Base-by-base conservation (phyloP, 2,113 vertebrate genomes). In the Pomatorhinus ruficollis region DNA sequence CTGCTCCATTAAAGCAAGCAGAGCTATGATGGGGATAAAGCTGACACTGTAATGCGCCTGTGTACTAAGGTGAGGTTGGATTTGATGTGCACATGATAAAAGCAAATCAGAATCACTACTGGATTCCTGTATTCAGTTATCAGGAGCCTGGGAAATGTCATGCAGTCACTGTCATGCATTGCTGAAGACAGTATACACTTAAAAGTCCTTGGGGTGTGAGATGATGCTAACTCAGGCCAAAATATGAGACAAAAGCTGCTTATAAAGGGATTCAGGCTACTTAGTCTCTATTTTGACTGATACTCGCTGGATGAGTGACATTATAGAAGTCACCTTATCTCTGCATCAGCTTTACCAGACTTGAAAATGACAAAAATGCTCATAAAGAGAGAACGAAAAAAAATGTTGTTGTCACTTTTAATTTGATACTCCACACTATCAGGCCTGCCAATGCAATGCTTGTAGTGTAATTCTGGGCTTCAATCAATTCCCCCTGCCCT, bases 21-120 rank as follows among this genome's bases (percentile, higher is more conserved):
- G 61, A 83, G 31, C 64, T 90, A 74, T 18, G 68, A 18, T 16
- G 25, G 78, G 35, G 21, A 80, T 83, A 88, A 72, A 87, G 47
- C 37, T 90, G 74, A 42, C 50, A 37, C 6, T 83, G 35, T 80
- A 74, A 59, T 33, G 22, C 70, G 21, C 42, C 44, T 88, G 30
- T 66, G 35, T 30, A 7, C 33, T 72, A 44, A 85, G 80, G 66
- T 59, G 52, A 66, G 35, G 24, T 81, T 95, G 54, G 68, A 70
- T 91, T 93, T 86, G 63, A 80, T 88, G 47, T 83, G 78, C 77
- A 56, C 47, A 25, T 78, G 75, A 83, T 75, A 78, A 86, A 97
- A 96, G 35, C 56, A 53, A 20, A 40, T 78, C 63, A 91, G 80
- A 88, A 89, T 92, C 64, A 49, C 72, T 59, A 25, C 68, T 74